Evolutionary conservation across 1,140 invertebrate species (phyloP), one percentile per base, ranked within the genome.

Genomic region (Drosophila melanica): DNA sequence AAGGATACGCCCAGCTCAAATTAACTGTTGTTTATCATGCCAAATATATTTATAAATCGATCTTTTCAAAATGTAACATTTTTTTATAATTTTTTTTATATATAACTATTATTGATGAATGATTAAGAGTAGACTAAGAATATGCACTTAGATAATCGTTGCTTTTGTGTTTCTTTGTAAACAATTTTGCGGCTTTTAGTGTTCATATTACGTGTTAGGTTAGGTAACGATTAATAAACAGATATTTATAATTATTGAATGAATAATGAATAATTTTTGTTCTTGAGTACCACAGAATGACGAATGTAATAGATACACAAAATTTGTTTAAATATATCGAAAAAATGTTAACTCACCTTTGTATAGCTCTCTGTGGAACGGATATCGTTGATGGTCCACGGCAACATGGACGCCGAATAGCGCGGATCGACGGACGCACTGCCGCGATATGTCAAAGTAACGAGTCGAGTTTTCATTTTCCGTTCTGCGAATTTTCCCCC

Each of bases 401-500:
- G 95, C 67, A 96, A 85, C 96, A 96, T 96, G n/a, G 95, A 94
- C 45, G 93, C 94, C 39, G 95, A 96, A 74, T 96, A 95, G 44
- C 95, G 92, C 23, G 94, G 93, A 91, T 96, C 95, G 93, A 96
- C 95, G 7, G 95, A 95, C 9, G 95, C 95, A 90, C 93, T 95
- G 20, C 96, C 95, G 30, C 95, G 93, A 91, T n/a, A n/a, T n/a
- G n/a, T n/a, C n/a, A n/a, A n/a, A n/a, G n/a, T n/a, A n/a, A n/a
- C n/a, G n/a, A n/a, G n/a, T n/a, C n/a, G n/a, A n/a, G n/a, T n/a
- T n/a, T n/a, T n/a, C n/a, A n/a, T n/a, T n/a, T n/a, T n/a, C n/a
- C n/a, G n/a, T n/a, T n/a, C n/a, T 63, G 27, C 11, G 62, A n/a
- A 37, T 57, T 18, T 39, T 44, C 23, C 41, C 20, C 9, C 42